Percentiles rank a stretch among this genome's conserved stretches.
Evolutionary conservation across 2,113 vertebrate species (phyloP).

Genomic region (Delphinus delphis): DNA sequence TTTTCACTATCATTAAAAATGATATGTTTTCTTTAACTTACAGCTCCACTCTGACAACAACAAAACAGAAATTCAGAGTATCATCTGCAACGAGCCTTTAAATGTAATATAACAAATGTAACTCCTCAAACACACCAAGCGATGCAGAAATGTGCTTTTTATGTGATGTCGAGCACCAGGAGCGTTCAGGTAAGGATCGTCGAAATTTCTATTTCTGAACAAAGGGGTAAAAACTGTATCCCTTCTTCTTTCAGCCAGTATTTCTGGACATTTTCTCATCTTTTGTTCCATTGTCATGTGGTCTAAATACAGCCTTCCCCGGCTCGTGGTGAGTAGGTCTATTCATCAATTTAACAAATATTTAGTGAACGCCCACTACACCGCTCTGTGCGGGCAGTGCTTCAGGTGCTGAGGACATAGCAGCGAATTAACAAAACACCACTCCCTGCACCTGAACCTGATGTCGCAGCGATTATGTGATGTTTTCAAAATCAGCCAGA

Average conservation of each 20-base stretch:
- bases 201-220: not conserved
- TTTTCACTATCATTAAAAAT: not conserved
- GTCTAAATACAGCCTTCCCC: not conserved
- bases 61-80: not conserved
- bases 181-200: accelerated
- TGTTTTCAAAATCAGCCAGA: not conserved
- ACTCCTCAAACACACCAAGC: not conserved
- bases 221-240: not conserved
- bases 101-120: not conserved
- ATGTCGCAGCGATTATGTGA: accelerated
- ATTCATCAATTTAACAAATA: not conserved
- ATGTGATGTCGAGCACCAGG: not conserved
- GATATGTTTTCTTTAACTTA: not conserved
- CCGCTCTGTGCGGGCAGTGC: not conserved
- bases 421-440: not conserved
- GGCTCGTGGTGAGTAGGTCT: too few relatives aligned
- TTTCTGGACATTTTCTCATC: not conserved
- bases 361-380: not conserved
- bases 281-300: not conserved
- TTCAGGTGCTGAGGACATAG: not conserved
- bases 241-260: not conserved
- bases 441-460: not conserved
- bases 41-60: not conserved
- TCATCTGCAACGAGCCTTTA: not conserved
- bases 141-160: not conserved